Conservation (phyloP, 2,797 vertebrate species). For the Microhierax caerulescens region DNA sequence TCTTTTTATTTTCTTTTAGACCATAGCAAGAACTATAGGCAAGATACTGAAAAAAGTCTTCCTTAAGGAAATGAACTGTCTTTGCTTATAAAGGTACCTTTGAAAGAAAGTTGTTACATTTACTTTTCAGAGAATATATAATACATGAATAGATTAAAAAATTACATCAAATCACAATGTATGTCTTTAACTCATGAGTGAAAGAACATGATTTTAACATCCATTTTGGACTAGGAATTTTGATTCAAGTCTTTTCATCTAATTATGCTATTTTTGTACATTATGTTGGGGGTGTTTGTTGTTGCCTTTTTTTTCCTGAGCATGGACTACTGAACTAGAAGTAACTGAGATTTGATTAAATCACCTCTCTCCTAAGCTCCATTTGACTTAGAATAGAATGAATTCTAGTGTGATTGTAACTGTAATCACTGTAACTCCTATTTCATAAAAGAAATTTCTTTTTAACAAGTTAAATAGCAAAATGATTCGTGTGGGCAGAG, state of each 20-base stretch:
- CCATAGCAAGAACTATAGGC: background rate
- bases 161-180: background rate
- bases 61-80: background rate
- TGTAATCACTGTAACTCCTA: fast-evolving
- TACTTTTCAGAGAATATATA: background rate
- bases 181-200: background rate
- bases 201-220: background rate
- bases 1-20: background rate
- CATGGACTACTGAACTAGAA: background rate
- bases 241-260: background rate
- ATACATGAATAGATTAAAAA: background rate
- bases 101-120: background rate
- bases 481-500: background rate
- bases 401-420: background rate
- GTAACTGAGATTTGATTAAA: slow-evolving; percentile 13
- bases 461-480: background rate
- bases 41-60: background rate
- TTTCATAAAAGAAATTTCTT: background rate
- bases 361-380: background rate
- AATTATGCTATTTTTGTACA: background rate
- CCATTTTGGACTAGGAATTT: background rate
- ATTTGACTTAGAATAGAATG: background rate
- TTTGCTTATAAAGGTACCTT: background rate
- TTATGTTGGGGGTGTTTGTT: fast-evolving
- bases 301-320: background rate